Percentiles rank a stretch among this genome's conserved stretches.
Conservation (phyloP, 2,888 invertebrate species). For the Trypoxylon attenuatum region DNA sequence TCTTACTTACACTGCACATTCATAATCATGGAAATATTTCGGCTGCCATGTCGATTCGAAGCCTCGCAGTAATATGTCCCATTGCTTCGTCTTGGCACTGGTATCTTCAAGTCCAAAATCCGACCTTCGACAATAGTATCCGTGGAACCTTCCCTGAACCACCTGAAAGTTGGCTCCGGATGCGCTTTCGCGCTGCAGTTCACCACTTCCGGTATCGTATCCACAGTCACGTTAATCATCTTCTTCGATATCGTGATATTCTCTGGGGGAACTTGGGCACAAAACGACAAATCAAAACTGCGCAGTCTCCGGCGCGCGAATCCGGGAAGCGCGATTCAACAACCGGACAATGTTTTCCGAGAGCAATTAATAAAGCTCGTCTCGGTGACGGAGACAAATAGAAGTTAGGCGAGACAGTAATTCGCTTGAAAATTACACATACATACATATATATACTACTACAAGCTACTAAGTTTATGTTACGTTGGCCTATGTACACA, state of each 20-base stretch:
- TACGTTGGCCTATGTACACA: too few relatives aligned
- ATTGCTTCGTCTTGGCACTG: conserved; percentile 82
- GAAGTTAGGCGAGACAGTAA: too few relatives aligned
- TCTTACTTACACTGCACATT: conserved; percentile 89
- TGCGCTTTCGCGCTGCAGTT: conserved; percentile 80
- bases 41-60: conserved; percentile 86
- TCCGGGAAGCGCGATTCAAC: too few relatives aligned
- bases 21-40: conserved; percentile 81
- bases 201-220: conserved; percentile 77
- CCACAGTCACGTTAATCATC: conserved; percentile 77
- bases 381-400: too few relatives aligned
- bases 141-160: conserved; percentile 80
- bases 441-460: too few relatives aligned
- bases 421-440: too few relatives aligned
- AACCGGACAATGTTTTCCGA: too few relatives aligned
- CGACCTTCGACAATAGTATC: conserved; percentile 75
- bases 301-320: too few relatives aligned
- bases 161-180: conserved; percentile 83
- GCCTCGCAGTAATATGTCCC: conserved; percentile 89
- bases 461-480: too few relatives aligned
- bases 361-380: too few relatives aligned
- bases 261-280: conserved; percentile 85
- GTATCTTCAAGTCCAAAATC: conserved; percentile 80
- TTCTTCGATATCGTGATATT: conserved; percentile 83
- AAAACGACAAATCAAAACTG: not conserved